Evolutionary conservation across 1,140 invertebrate genomes (phyloP).

Genomic region (Drosophila melanica): DNA sequence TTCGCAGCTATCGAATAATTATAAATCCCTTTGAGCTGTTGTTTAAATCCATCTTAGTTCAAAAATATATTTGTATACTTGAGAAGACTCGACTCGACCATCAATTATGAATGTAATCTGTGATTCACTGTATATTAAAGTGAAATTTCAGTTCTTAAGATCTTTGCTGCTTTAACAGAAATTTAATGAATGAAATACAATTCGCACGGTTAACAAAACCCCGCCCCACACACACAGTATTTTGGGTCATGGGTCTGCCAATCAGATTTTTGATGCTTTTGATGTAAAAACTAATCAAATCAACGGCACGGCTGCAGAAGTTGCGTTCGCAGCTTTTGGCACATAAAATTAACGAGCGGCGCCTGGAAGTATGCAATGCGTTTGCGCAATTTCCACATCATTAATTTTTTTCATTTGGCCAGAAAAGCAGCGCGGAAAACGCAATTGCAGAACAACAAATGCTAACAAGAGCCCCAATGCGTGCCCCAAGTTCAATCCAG

Average conservation of each 20-base stretch:
- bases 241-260: not conserved
- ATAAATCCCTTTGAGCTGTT: too few species aligned
- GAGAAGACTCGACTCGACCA: not conserved
- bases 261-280: constrained; percentile 41
- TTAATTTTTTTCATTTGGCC: constrained; percentile 62
- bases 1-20: too few species aligned
- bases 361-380: constrained; percentile 49
- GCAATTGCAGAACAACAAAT: constrained; percentile 21
- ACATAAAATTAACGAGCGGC: constrained; percentile 56
- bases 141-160: too few species aligned
- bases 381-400: constrained; percentile 72
- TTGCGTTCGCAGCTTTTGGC: constrained; percentile 5
- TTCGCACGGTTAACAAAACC: not conserved
- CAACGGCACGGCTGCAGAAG: constrained; percentile 7
- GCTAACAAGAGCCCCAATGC: not conserved
- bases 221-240: too few species aligned
- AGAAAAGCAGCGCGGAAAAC: constrained; percentile 15
- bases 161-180: too few species aligned
- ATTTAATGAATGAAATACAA: not conserved
- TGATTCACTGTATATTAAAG: too few species aligned
- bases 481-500: not conserved
- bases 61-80: too few species aligned
- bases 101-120: not conserved
- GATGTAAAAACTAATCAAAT: constrained; percentile 60
- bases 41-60: too few species aligned